A percentile compares a stretch with the other conserved stretches of the same genome.
Evolutionary conservation across 2,888 invertebrate genomes (phyloP).

Genomic region (Rhaphigaster nebulosa): DNA sequence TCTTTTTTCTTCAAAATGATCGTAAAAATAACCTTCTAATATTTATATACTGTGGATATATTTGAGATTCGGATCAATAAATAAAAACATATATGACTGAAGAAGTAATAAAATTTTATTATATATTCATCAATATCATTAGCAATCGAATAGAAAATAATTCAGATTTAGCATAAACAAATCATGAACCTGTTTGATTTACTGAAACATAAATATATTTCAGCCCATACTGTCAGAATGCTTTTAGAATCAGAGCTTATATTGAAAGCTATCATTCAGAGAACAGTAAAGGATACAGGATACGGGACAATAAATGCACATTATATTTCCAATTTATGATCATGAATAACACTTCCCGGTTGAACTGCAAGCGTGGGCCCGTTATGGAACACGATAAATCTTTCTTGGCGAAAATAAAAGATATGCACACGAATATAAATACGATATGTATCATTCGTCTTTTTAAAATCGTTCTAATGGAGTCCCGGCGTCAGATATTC

Average conservation of each 20-base stretch:
- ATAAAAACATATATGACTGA: background rate
- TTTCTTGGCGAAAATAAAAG: constrained; percentile 32
- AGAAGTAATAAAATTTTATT: background rate
- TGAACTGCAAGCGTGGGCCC: constrained; percentile 15
- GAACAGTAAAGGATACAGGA: background rate
- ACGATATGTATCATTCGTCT: background rate
- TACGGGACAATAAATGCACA: background rate
- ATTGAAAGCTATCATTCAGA: constrained; percentile 28
- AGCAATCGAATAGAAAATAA: background rate
- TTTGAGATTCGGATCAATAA: background rate
- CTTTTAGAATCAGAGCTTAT: constrained; percentile 4
- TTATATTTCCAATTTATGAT: constrained; percentile 23
- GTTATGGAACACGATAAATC: constrained; percentile 24
- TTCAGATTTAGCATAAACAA: background rate
- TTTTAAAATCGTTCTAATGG: background rate
- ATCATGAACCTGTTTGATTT: background rate
- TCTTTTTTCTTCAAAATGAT: too few species aligned
- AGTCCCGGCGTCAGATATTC: background rate
- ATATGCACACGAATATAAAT: constrained; percentile 12
- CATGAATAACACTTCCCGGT: constrained; percentile 1
- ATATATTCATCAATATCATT: background rate
- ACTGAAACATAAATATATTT: background rate
- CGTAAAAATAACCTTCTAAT: background rate
- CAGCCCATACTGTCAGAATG: background rate
- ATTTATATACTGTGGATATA: background rate